Evolutionary conservation across 2,888 invertebrate genomes (phyloP).

Genomic region (Smittia aterrima): DNA sequence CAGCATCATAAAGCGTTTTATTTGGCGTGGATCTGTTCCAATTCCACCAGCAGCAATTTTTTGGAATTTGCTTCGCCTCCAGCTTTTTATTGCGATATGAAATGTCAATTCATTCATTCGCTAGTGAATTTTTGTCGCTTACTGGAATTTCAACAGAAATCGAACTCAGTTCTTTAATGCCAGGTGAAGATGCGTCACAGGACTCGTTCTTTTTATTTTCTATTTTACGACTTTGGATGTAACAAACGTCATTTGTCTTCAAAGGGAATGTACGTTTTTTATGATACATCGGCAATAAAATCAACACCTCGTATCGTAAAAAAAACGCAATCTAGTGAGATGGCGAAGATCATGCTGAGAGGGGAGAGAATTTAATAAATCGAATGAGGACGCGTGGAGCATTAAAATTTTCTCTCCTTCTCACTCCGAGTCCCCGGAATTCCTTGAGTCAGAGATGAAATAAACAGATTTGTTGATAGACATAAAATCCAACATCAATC

Average conservation of each 20-base stretch:
- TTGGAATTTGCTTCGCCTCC: background rate
- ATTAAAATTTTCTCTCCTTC: background rate
- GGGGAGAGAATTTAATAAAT: conserved; percentile 3
- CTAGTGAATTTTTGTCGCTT: background rate
- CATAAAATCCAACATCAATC: conserved; percentile 31
- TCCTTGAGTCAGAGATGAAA: background rate
- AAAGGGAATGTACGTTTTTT: background rate
- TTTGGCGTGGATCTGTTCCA: conserved; percentile 26
- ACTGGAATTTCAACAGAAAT: background rate
- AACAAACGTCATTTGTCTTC: background rate
- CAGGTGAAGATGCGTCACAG: background rate
- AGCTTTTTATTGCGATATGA: background rate
- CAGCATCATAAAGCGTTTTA: conserved; percentile 26
- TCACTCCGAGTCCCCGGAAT: background rate
- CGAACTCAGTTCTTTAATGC: too few relatives aligned
- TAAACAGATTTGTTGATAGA: conserved; percentile 37
- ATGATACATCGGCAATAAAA: conserved; percentile 25
- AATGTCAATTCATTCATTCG: background rate
- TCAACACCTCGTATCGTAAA: conserved; percentile 35
- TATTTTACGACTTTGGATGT: background rate
- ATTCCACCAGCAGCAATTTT: conserved; percentile 6
- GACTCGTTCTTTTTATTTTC: background rate
- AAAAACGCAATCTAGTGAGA: conserved; percentile 21
- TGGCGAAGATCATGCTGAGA: conserved; percentile 2
- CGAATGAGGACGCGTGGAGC: background rate